A percentile compares a stretch with the other conserved stretches of the same genome.
Evolutionary conservation across 2,888 invertebrate genomes (phyloP).

Genomic region (Spodoptera littoralis): DNA sequence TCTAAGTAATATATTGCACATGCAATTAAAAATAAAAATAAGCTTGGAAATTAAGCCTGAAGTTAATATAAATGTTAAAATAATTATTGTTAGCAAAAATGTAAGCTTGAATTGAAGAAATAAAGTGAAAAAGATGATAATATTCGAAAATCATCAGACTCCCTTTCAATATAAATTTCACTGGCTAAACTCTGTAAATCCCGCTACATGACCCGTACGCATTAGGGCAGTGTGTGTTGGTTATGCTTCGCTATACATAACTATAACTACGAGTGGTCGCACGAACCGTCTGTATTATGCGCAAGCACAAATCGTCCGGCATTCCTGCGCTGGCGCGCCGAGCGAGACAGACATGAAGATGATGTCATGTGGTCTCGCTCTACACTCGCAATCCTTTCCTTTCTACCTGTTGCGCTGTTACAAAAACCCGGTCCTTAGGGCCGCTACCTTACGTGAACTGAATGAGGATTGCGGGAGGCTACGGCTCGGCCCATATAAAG

Average conservation of each 20-base stretch:
- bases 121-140: constrained; percentile 61
- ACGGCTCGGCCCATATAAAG: constrained; percentile 88
- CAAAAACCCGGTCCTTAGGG: constrained; percentile 88
- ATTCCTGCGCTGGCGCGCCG: constrained; percentile 82
- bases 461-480: constrained; percentile 87
- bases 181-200: constrained; percentile 87
- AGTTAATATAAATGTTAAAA: neutral
- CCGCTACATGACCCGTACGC: constrained; percentile 89
- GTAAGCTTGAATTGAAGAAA: constrained; percentile 42
- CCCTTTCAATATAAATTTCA: constrained; percentile 89
- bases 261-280: constrained; percentile 68
- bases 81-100: constrained; percentile 14
- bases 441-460: constrained; percentile 89
- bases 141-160: constrained; percentile 85
- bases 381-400: constrained; percentile 87
- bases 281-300: constrained; percentile 79
- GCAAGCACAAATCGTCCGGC: constrained; percentile 88
- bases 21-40: too few species aligned
- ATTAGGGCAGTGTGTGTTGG: constrained; percentile 88
- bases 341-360: constrained; percentile 75
- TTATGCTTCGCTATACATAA: constrained; percentile 78
- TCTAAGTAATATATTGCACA: too few species aligned
- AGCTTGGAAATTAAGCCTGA: neutral
- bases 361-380: constrained; percentile 76
- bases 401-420: constrained; percentile 89